Evolutionary conservation across 2,113 vertebrate species (phyloP), one percentile per base, ranked within the genome.

Genomic region (Chaetodon auriga): DNA sequence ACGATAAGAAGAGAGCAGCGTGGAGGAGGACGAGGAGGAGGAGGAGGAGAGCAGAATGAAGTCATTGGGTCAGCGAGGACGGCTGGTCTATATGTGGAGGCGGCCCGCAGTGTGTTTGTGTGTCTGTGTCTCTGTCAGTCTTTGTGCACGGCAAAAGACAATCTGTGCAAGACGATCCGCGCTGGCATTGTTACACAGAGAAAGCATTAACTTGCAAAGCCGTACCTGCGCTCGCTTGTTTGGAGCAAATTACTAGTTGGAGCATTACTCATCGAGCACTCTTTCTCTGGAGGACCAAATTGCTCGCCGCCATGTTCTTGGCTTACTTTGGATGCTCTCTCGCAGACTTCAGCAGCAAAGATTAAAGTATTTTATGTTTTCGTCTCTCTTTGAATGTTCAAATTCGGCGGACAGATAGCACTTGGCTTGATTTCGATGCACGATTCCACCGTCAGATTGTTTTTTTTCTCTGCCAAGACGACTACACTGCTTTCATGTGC

Each of bases 51-150:
- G 51, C 55, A 81, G 68, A 79, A 87, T 62, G 77, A 83, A 87
- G 87, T 79, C 81, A 86, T 54, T 81, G 82, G 84, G 87, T 90
- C 87, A 89, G 82, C 21, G 68, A 89, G 86, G 84, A 83, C 15
- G 45, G 65, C 75, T 81, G 45, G 57, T 83, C 65, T 88, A 16
- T 43, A 55, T 87, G 87, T 83, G 85, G 81, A 88, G 84, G 64
- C 70, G 78, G 73, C 35, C 25, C 0, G 15, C 71, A 14, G 46
- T 80, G 48, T 79, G 70, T 86, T 80, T 78, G 19, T 48, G 78
- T 65, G 70, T 83, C 65, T 82, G 74, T 49, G 41, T 63, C 41
- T 87, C 55, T 77, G 62, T 68, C 53, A 25, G 23, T 73, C 21
- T 80, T 76, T 62, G 77, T 63, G 75, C 71, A 68, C 30, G 35